Evolutionary conservation across 2,797 vertebrate genomes (phyloP).

Genomic region (Neosalanx taihuensis): DNA sequence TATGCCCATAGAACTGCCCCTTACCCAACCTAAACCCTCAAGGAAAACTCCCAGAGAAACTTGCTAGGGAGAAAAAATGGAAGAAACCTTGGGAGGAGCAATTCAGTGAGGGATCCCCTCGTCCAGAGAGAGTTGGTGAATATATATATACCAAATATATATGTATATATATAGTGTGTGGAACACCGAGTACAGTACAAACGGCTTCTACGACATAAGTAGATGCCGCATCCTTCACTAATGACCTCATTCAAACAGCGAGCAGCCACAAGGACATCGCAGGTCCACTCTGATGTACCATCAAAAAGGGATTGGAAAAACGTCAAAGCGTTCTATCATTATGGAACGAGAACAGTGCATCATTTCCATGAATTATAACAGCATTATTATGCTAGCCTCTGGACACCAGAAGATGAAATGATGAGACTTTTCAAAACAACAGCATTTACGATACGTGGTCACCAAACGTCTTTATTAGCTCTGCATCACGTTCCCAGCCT

Average conservation of each 20-base stretch:
- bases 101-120: no score
- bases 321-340: not conserved
- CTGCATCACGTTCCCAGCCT: no score
- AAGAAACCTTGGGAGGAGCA: no score
- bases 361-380: not conserved
- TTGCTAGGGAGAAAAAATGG: no score
- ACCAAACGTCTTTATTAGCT: no score
- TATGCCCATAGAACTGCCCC: no score
- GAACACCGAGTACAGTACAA: not conserved
- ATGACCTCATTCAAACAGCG: conserved; percentile 33
- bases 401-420: not conserved
- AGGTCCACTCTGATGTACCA: conserved; percentile 27
- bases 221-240: not conserved
- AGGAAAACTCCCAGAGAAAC: no score
- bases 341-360: not conserved
- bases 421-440: not conserved
- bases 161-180: not conserved
- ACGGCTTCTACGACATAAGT: not conserved
- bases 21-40: no score
- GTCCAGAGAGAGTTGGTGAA: no score
- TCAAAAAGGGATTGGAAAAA: conserved; percentile 22
- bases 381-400: not conserved
- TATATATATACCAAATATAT: no score
- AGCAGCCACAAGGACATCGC: conserved; percentile 18
- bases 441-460: no score